Base-by-base conservation (phyloP, 2,113 vertebrate species). In the Phocoena sinus region DNA sequence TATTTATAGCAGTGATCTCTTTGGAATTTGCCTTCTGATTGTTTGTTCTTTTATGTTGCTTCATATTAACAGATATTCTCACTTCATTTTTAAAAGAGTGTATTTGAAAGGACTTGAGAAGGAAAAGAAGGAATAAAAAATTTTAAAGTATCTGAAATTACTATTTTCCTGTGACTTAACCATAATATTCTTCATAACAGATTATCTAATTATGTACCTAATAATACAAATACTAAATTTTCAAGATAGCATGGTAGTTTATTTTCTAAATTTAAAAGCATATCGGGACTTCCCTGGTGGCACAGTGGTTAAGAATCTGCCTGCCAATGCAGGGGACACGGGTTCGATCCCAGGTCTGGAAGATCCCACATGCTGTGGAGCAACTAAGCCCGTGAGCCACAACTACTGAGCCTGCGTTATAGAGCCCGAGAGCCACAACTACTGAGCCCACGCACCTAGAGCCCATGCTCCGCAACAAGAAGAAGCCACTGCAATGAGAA, bases 1-100 rank as follows among this genome's bases (percentile, higher is more conserved):
- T 98, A 98, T 98, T 98, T 98, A 98, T 98, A 98, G 98, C 95
- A 97, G 95, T 98, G 98, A 98, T 98, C 98, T 98, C 97, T 97
- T 92, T 98, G 98, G 98, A 98, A 98, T 99, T 98, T 98, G 98
- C 89, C 97, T 98, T 98, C 98, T 98, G 90, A 97, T 98, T 97
- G 90, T 98, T 98, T 96, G 94, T 97, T 98, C 95, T 98, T 98
- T 89, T 96, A 96, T 97, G 68, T 96, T 95, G 94, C 97, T 98
- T 97, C 96, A 92, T 60, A 83, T 97, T 96, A 96, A 96, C 85
- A 91, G 94, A 85, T 97, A 86, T 50, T 97, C 62, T 73, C 89
- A 91, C n/a, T 96, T 98, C n/a, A 94, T 92, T 98, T 98, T 91
- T 50, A 4, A 67, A 73, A 81, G 74, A 94, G 76, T 96, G 13